Evolutionary conservation across 2,888 invertebrate genomes (phyloP), one percentile per base, ranked within the genome.

Genomic region (Callyntrura sp.): DNA sequence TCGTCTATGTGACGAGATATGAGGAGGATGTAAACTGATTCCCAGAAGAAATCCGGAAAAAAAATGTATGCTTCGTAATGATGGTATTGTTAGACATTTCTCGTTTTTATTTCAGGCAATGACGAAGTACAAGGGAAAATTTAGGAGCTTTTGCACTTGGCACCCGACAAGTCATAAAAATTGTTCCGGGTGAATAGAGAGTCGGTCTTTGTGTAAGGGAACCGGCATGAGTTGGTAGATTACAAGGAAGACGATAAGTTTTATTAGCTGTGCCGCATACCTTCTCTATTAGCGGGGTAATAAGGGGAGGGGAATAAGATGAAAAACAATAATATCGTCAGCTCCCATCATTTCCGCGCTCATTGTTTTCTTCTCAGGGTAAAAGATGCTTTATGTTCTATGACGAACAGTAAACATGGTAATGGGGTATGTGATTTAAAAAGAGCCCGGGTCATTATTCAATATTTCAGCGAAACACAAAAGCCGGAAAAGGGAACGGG

Each of bases 261-360:
- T 78, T 78, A 85, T 85, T 85, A 62, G 85, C 85, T 78, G n/a
- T n/a, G 76, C 48, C 62, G 65, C 85, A 85, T 85, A 85, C 78
- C 85, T 76, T 73, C 85, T 68, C 11, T 68, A 83, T 83, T 83
- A 83, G 68, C 23, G 55, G 51, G 28, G n/a, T 83, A 83, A 68
- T 68, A 51, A 28, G 48, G 83, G 82, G 62, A 51, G 20, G 45
- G 35, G 43, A 1, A n/a, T n/a, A n/a, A n/a, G n/a, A n/a, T n/a
- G n/a, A n/a, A n/a, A n/a, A n/a, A n/a, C n/a, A n/a, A 62, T 45
- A 82, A 82, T 83, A 76, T 48, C 48, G 14, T 62, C n/a, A n/a
- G 48, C 48, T 9, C 68, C 68, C 28, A 9, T 70, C n/a, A 12
- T 51, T 65, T 20, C 65, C 48, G 45, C 23, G 51, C n/a, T 55